Evolutionary conservation across 2,797 vertebrate species (phyloP).

Genomic region (Falco novaeseelandiae): DNA sequence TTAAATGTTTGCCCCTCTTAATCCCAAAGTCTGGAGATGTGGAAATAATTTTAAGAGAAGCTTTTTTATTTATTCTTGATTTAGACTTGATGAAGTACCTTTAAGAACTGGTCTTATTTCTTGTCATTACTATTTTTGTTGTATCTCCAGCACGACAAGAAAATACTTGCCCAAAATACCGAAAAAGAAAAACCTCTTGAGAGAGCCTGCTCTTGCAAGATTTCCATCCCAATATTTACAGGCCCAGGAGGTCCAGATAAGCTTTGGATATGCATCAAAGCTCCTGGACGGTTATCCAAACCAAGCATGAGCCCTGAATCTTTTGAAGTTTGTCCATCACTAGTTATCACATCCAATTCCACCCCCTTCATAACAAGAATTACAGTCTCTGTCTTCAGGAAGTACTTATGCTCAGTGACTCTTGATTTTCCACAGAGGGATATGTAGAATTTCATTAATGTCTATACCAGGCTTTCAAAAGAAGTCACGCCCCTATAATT

Average conservation of each 20-base stretch:
- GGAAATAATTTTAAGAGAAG: slow-evolving; percentile 25
- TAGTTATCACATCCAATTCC: slow-evolving; percentile 35
- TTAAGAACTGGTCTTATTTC: slow-evolving; percentile 38
- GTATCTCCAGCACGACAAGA: slow-evolving; percentile 21
- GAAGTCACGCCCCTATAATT: neutral
- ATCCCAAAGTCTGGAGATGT: neutral
- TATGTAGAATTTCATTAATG: slow-evolving; percentile 15
- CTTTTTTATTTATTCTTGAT: slow-evolving; percentile 11
- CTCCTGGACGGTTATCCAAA: slow-evolving; percentile 41
- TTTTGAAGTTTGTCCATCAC: slow-evolving; percentile 66
- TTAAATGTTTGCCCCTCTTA: neutral
- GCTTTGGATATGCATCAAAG: slow-evolving; percentile 65
- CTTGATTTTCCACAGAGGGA: neutral
- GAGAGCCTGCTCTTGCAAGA: slow-evolving; percentile 63
- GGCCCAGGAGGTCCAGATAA: slow-evolving; percentile 63
- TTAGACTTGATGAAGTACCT: slow-evolving; percentile 45
- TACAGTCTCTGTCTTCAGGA: slow-evolving; percentile 7
- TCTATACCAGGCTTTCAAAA: slow-evolving; percentile 23
- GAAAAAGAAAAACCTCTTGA: slow-evolving; percentile 52
- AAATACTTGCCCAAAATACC: slow-evolving; percentile 46
- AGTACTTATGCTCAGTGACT: neutral
- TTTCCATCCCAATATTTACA: slow-evolving; percentile 55
- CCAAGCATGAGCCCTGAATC: slow-evolving; percentile 38
- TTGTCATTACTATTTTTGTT: slow-evolving; percentile 45
- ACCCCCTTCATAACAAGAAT: neutral